Conservation (phyloP, 1,140 invertebrate species). For the Trichomalopsis sarcophagae region DNA sequence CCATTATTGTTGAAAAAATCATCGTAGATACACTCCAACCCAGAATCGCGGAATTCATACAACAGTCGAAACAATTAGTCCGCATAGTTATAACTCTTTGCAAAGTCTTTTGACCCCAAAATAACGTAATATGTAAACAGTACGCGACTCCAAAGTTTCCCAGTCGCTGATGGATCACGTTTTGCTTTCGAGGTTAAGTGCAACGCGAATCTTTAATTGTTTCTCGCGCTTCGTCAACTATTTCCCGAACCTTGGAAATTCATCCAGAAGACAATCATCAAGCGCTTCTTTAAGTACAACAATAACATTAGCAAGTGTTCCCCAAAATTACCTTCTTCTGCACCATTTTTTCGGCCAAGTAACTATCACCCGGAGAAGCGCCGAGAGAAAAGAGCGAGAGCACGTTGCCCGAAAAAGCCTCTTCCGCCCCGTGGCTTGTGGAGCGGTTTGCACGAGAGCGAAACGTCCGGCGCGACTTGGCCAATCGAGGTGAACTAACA, state of each 20-base stretch:
- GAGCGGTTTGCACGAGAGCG: neutral
- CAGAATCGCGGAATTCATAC: neutral
- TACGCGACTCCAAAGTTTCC: neutral
- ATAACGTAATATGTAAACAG: conserved; percentile 12
- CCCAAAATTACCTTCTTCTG: conserved; percentile 48
- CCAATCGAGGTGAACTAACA: neutral
- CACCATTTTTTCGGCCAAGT: conserved; percentile 39
- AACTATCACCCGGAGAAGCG: neutral
- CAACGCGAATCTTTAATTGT: neutral
- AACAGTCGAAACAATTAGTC: neutral
- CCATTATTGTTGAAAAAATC: no score
- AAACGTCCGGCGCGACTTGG: neutral
- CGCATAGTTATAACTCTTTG: neutral
- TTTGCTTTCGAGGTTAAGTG: conserved; percentile 39
- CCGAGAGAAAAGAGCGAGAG: conserved; percentile 34
- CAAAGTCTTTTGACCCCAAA: neutral
- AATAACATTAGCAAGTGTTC: neutral
- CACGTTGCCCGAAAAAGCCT: conserved; percentile 38
- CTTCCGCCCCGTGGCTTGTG: neutral
- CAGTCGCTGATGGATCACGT: conserved; percentile 15
- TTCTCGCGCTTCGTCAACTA: neutral
- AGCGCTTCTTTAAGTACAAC: neutral
- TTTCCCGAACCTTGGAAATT: neutral
- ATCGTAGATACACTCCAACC: neutral
- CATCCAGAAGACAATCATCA: neutral